phyloP scores from a whole-genome alignment of 2,888 invertebrate genomes.

The Himalopsyche kuldschensis region DNA sequence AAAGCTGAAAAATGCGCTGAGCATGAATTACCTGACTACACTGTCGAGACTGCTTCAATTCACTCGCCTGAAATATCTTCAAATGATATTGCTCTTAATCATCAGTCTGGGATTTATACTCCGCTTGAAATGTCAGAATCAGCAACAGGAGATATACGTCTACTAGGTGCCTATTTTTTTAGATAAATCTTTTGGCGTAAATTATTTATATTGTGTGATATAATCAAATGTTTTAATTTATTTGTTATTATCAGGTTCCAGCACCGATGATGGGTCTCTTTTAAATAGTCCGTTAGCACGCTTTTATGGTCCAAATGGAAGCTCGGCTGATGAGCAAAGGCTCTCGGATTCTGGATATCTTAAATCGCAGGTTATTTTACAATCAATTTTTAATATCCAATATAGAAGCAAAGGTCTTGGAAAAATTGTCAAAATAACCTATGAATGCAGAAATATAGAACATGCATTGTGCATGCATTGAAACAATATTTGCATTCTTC shows the following conservation, averaged over 20 bases:
- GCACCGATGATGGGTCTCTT: constrained; percentile 12
- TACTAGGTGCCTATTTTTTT: not conserved
- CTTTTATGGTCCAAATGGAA: constrained; percentile 16
- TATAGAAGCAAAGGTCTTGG: no score
- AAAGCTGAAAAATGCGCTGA: not conserved
- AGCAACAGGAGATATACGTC: not conserved
- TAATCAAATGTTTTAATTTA: no score
- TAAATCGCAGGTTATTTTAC: constrained; percentile 26
- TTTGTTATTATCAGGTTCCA: not conserved
- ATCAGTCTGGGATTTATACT: not conserved
- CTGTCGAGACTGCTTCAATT: not conserved
- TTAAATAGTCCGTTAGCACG: constrained; percentile 21
- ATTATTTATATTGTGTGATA: no score
- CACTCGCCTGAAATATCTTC: not conserved
- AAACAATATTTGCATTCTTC: no score
- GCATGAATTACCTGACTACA: not conserved
- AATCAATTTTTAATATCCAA: no score
- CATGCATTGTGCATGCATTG: no score
- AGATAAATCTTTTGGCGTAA: no score
- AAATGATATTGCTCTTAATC: not conserved
- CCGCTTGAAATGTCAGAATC: not conserved
- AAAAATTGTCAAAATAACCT: no score
- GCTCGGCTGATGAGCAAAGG: constrained; percentile 14
- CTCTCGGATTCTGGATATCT: constrained; percentile 30
- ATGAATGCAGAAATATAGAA: no score